These are phyloP conservation scores for Syngnathoides biaculeatus DNA, from an alignment of 2,113 vertebrate species.

Conservation along the genomic window DNA sequence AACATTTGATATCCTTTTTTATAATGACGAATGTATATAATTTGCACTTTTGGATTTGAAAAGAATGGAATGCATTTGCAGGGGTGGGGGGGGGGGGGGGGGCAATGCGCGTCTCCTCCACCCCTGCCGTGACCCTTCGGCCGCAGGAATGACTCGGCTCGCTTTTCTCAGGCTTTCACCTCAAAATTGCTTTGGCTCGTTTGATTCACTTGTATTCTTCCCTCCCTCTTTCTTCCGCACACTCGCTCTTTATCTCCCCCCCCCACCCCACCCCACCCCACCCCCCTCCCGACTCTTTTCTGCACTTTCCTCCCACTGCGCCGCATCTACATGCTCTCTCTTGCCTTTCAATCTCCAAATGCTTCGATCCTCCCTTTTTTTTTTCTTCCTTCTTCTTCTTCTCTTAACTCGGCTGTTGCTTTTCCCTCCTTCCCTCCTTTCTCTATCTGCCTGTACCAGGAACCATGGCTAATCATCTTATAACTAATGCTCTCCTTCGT, in stretches of 20 bases:
- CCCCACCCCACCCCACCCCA: too few species aligned
- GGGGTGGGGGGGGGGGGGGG: too few species aligned
- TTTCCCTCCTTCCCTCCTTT: constrained; percentile 79
- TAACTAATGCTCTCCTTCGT: constrained; percentile 99
- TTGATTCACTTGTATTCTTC: constrained; percentile 89
- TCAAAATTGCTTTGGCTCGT: constrained; percentile 82
- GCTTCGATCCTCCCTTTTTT: constrained; percentile 19
- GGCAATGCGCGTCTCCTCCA: constrained; percentile 22
- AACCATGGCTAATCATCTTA: constrained; percentile 99
- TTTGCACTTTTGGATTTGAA: background rate
- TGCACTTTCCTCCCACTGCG: constrained; percentile 48
- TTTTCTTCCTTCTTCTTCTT: too few species aligned
- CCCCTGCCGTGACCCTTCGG: constrained; percentile 36
- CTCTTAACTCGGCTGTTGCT: constrained; percentile 53
- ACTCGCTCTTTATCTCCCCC: constrained; percentile 28
- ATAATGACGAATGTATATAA: background rate
- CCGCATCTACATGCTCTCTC: constrained; percentile 36
- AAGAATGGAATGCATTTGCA: background rate
- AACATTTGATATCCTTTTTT: background rate
- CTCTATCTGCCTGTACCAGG: constrained; percentile 94
- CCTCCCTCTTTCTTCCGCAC: constrained; percentile 72
- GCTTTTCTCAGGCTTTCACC: constrained; percentile 72
- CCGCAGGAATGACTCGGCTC: constrained; percentile 80
- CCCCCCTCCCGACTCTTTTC: constrained; percentile 16
- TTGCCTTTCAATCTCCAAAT: constrained; percentile 32